These are phyloP conservation scores for Ectobius pallidus DNA, from an alignment of 2,888 invertebrate species.

Conservation along the genomic window DNA sequence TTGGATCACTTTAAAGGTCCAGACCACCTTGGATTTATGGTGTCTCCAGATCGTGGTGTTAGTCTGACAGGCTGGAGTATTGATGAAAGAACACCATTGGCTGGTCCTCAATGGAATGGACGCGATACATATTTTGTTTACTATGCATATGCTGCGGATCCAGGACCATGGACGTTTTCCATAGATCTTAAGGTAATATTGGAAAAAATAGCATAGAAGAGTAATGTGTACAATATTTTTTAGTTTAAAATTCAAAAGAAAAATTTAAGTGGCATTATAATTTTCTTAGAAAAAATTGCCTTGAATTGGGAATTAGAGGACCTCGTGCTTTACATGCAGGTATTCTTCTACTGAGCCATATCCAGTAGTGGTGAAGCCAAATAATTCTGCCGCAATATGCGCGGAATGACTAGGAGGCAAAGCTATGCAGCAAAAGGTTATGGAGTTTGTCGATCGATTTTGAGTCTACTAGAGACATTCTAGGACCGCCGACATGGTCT, in stretches of 20 bases:
- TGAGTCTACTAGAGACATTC: too few species aligned
- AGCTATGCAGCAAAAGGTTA: too few species aligned
- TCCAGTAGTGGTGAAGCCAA: too few species aligned
- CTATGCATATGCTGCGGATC: conserved; percentile 66
- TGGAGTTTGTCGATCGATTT: too few species aligned
- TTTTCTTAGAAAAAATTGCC: background rate
- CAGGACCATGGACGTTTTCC: conserved; percentile 64
- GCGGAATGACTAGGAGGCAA: too few species aligned
- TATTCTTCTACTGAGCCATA: too few species aligned
- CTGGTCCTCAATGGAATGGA: conserved; percentile 61
- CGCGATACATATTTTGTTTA: conserved; percentile 71
- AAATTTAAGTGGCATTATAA: background rate
- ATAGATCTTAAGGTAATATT: conserved; percentile 66
- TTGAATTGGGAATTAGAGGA: too few species aligned
- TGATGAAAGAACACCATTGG: conserved; percentile 60
- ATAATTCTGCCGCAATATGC: too few species aligned
- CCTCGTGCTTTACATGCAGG: too few species aligned
- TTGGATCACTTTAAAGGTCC: conserved; percentile 64
- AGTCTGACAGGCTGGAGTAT: conserved; percentile 64
- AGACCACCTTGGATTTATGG: conserved; percentile 68
- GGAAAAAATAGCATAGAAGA: too few species aligned
- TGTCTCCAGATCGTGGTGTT: conserved; percentile 65
- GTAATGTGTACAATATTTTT: too few species aligned
- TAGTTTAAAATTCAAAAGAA: background rate
- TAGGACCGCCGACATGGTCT: too few species aligned